phyloP scores from a whole-genome alignment of 2,113 vertebrate genomes.

The Equus quagga region DNA sequence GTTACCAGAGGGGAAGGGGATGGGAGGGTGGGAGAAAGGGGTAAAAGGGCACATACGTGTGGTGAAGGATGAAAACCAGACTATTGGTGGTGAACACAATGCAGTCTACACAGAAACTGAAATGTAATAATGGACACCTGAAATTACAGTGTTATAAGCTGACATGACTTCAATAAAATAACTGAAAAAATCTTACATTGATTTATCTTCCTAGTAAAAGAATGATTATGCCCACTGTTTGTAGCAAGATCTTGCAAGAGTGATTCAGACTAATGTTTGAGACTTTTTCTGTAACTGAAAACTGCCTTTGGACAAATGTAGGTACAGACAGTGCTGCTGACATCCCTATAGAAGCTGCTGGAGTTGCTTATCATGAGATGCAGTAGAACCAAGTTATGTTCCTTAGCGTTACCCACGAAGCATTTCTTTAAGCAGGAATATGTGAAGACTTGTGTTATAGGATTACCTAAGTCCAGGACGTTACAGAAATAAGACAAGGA shows the following conservation, averaged over 20 bases:
- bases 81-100: no score
- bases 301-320: not conserved
- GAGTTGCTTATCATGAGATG: not conserved
- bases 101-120: no score
- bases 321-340: not conserved
- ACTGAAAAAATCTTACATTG: not conserved
- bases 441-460: not conserved
- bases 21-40: no score
- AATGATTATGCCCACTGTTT: not conserved
- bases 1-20: no score
- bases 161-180: no score
- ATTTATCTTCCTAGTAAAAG: slow-evolving; percentile 37
- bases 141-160: no score
- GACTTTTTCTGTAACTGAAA: slow-evolving; percentile 19
- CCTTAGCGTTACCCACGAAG: not conserved
- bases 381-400: not conserved
- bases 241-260: slow-evolving; percentile 13
- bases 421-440: not conserved
- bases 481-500: not conserved
- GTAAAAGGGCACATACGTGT: no score
- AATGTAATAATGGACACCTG: no score
- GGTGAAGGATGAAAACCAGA: no score
- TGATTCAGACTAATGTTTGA: not conserved
- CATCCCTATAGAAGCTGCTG: not conserved
- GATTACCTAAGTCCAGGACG: not conserved